Evolutionary conservation across 2,797 vertebrate genomes (phyloP), one percentile per base, ranked within the genome.

Genomic region (Enteromius thamalakanensis): DNA sequence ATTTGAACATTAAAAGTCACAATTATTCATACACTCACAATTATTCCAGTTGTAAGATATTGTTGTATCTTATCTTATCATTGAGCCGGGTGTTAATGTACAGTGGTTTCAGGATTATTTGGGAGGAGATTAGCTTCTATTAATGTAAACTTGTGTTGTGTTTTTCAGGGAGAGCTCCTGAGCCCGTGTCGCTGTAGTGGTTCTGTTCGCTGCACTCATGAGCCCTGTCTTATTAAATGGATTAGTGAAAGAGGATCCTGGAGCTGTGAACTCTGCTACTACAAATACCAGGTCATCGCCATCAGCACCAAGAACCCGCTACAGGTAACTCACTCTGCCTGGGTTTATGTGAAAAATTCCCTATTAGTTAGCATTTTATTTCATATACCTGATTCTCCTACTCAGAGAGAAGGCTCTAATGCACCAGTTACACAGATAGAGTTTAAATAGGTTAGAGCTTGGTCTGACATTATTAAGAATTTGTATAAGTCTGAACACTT

Each of bases 231-330:
- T 90, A 95, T 96, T 90, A 96, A 95, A 90, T 95, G 95, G 95
- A 95, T 95, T 87, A 94, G 94, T 0, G 96, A 96, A 89, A 91
- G 96, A 32, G 96, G 96, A 86, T 96, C 95, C 87, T 96, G 96
- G 96, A 96, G 95, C 91, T 96, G 96, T 70, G 96, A 96, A 87
- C 93, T 96, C 84, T 96, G 96, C 91, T 96, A 96, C 92, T 96
- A 96, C 92, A 96, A 96, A 89, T 96, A 96, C 84, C 96, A 96
- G 17, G 96, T 96, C 90, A 95, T 96, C 87, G 95, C 95, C 91
- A 96, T 96, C 93, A 96, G 95, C 94, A 96, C 95, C 92, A 96
- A 96, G 93, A 96, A 96, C 90, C 96, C 96, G 76, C 95, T 96
- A 87, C 96, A 96, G 95, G 96, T 96, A 68, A 53, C 29, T 42